phyloP scores from a whole-genome alignment of 2,888 invertebrate genomes.

The Bursaphelenchus okinawaensis region DNA sequence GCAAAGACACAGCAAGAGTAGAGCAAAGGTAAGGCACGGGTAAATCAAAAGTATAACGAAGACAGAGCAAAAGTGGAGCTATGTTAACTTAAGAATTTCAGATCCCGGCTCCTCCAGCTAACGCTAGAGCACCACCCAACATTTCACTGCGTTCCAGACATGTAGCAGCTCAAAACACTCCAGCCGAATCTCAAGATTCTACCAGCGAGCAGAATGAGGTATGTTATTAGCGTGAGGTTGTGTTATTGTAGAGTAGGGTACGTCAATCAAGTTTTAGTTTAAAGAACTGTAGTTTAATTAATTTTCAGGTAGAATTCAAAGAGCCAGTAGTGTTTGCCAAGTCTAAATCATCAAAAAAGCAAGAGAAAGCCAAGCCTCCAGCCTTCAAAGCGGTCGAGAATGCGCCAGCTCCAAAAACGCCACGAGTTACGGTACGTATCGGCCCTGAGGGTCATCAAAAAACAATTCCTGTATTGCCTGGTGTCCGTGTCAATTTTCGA shows the following conservation, averaged over 20 bases:
- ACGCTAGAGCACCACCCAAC: constrained; percentile 41
- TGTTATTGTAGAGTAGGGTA: too few relatives aligned
- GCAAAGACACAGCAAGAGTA: too few relatives aligned
- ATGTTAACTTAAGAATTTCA: constrained; percentile 12
- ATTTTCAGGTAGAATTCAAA: neutral
- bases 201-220: neutral
- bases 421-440: constrained; percentile 15
- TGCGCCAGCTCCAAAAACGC: neutral
- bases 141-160: constrained; percentile 45
- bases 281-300: too few relatives aligned
- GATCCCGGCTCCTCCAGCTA: constrained; percentile 15
- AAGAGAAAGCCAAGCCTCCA: neutral
- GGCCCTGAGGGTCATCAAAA: neutral
- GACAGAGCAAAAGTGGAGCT: too few relatives aligned
- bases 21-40: too few relatives aligned
- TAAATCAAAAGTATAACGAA: too few relatives aligned
- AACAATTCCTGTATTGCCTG: neutral
- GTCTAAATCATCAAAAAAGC: constrained; percentile 5
- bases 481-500: neutral
- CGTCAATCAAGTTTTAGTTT: too few relatives aligned
- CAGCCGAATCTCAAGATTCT: constrained; percentile 14
- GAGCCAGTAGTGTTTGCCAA: constrained; percentile 21
- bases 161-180: constrained; percentile 47
- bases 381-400: constrained; percentile 7
- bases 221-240: neutral